phyloP scores from a whole-genome alignment of 2,888 invertebrate genomes.

The Pristionchus maxplancki region DNA sequence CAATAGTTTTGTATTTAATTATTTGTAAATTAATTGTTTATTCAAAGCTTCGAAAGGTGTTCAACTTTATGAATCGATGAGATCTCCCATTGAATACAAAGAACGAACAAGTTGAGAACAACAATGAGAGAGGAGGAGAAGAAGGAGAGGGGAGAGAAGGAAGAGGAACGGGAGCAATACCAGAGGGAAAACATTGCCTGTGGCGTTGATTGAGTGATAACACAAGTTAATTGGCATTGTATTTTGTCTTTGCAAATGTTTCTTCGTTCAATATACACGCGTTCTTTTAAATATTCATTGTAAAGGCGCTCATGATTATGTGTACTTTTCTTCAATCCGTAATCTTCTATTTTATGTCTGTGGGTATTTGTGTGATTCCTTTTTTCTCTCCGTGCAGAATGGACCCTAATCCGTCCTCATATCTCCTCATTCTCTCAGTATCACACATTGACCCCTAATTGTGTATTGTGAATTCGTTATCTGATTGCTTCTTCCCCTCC shows the following conservation, averaged over 20 bases:
- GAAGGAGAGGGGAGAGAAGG: neutral
- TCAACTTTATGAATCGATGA: neutral
- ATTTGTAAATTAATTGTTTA: neutral
- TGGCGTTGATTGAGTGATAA: neutral
- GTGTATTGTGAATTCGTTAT: neutral
- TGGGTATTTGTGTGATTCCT: neutral
- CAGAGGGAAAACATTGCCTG: neutral
- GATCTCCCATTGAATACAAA: neutral
- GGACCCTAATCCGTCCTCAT: neutral
- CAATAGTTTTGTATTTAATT: too few species aligned
- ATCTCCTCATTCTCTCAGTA: neutral
- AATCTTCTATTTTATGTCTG: neutral
- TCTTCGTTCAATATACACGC: too few species aligned
- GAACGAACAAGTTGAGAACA: constrained; percentile 21
- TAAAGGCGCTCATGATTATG: neutral
- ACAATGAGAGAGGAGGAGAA: constrained; percentile 23
- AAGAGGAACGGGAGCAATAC: constrained; percentile 16
- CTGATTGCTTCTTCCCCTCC: neutral
- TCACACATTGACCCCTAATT: neutral
- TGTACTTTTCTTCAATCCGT: neutral
- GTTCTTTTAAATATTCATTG: neutral
- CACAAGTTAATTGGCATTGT: too few species aligned
- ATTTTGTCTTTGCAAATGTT: too few species aligned
- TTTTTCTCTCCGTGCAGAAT: neutral
- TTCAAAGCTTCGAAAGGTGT: neutral